Evolutionary conservation across 2,888 invertebrate species (phyloP).

Genomic region (Monochamus alternatus): DNA sequence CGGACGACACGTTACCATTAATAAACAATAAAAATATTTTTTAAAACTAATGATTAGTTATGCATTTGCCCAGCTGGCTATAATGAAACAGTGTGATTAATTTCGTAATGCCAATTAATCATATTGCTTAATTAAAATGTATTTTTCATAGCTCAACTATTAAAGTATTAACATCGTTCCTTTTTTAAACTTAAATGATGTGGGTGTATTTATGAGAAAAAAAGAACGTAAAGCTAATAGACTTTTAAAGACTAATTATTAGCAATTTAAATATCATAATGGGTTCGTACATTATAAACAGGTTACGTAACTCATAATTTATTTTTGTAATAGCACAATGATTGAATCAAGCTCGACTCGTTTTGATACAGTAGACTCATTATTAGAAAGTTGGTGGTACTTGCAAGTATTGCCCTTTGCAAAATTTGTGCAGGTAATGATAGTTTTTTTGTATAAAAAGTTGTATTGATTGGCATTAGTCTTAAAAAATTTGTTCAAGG

Average conservation of each 20-base stretch:
- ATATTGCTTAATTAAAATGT: constrained; percentile 39
- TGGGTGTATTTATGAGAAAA: constrained; percentile 28
- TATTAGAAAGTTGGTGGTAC: no score
- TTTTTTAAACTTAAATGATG: constrained; percentile 17
- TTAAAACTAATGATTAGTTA: constrained; percentile 30
- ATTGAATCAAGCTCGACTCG: not conserved
- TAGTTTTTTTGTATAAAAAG: no score
- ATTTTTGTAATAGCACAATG: constrained; percentile 22
- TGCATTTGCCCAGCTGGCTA: constrained; percentile 26
- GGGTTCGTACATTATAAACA: constrained; percentile 23
- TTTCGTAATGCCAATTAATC: constrained; percentile 40
- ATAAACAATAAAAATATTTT: constrained; percentile 38
- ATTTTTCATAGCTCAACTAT: constrained; percentile 38
- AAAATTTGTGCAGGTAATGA: no score
- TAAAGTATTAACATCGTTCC: constrained; percentile 30
- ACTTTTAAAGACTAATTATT: constrained; percentile 30
- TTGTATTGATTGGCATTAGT: no score
- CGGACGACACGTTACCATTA: not conserved
- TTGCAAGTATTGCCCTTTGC: no score
- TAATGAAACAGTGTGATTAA: constrained; percentile 40
- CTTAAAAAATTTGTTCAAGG: no score
- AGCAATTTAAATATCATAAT: constrained; percentile 32
- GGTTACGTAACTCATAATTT: constrained; percentile 28
- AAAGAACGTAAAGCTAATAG: constrained; percentile 17
- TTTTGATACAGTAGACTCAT: not conserved